phyloP scores from a whole-genome alignment of 2,888 invertebrate genomes.

The Cheiracanthium punctorium region DNA sequence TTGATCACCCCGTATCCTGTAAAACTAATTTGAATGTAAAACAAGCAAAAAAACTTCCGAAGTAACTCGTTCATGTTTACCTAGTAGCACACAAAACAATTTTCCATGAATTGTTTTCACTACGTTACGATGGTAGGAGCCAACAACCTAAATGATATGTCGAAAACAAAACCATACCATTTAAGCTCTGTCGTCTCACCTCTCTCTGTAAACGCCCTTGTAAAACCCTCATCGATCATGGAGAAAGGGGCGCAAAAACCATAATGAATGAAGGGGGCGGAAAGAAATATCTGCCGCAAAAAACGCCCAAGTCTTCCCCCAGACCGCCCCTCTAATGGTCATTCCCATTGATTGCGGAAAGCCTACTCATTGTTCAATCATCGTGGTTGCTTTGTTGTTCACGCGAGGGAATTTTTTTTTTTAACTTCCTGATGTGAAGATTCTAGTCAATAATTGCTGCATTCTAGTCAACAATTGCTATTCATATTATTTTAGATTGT shows the following conservation, averaged over 20 bases:
- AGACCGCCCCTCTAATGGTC: constrained; percentile 43
- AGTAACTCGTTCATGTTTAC: no score
- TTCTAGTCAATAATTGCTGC: no score
- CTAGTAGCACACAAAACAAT: no score
- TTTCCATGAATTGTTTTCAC: no score
- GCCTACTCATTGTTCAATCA: not conserved
- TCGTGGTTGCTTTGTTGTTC: not conserved
- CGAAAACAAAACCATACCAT: not conserved
- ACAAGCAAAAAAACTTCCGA: no score
- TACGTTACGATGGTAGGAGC: no score
- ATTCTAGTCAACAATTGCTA: no score
- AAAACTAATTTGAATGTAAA: no score
- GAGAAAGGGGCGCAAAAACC: constrained; percentile 20
- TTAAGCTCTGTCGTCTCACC: not conserved
- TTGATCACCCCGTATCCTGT: no score
- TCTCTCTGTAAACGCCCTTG: constrained; percentile 51
- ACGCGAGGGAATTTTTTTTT: not conserved
- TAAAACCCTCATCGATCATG: constrained; percentile 51
- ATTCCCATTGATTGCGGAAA: constrained; percentile 38
- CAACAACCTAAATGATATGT: not conserved
- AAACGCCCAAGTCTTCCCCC: constrained; percentile 30
- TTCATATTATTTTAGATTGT: no score
- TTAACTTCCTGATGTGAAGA: no score
- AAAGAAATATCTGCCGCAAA: constrained; percentile 58
- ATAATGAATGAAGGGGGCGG: constrained; percentile 35